Evolutionary conservation across 2,797 vertebrate genomes (phyloP), one percentile per base, ranked within the genome.

Genomic region (Rhodeus uyekii): DNA sequence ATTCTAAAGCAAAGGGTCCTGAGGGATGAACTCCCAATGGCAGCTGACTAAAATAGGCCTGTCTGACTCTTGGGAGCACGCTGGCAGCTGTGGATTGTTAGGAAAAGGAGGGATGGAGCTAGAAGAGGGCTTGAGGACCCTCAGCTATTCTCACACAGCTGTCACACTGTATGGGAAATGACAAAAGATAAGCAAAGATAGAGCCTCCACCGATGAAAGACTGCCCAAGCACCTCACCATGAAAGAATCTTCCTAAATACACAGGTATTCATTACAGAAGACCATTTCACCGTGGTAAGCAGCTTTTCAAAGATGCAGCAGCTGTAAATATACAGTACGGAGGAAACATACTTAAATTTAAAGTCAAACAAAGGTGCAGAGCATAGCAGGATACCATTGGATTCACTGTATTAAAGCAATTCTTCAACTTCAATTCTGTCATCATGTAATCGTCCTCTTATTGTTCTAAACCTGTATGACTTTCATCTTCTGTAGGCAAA

Each of bases 81-180:
- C 36, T 50, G 50, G 81, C 22, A 78, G 63, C 53, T 69, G 64
- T 48, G 44, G 44, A 72, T 34, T 80, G 74, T 36, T 75, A 53
- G 22, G 55, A 36, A 27, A 60, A 78, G 22, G 34, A 50, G 27
- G 50, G 42, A 29, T 55, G 34, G n/a, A 84, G 53, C 63, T 76
- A 42, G 16, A 16, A 82, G 53, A 73, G 58, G 48, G 34, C 72
- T 69, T n/a, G n/a, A 46, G 48, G 44, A 67, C 60, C 44, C 79
- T 55, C 6, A 32, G 19, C 36, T 61, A 75, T 78, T 65, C n/a
- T 80, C 80, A 77, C 34, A 53, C 61, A 80, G 53, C 61, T 68
- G 69, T 83, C 53, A 85, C 67, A 22, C 80, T 22, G 32, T 34
- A 78, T 69, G 60, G 32, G 77, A 71, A 82, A 60, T 65, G 44